Base-by-base conservation (phyloP, 2,888 invertebrate species). In the Nemotelus pantherinus region DNA sequence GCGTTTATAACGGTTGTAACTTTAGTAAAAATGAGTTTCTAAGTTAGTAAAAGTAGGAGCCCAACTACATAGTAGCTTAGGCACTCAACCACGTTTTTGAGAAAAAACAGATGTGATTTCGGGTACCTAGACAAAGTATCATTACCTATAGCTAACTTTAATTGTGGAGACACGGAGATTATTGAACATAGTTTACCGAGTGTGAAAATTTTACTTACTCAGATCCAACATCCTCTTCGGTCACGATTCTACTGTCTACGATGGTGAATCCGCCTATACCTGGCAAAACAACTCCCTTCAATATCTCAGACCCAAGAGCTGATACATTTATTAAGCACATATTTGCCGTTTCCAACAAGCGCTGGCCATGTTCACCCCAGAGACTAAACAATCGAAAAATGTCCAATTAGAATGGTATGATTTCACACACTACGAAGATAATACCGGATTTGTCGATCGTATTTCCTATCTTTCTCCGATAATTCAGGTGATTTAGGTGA, bases 301-400 rank as follows among this genome's bases (percentile, higher is more conserved):
- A 88, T 77, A 95, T 92, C 89, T 99, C 99, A 44, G 98, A 97
- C 10, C 98, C 98, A 67, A 96, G 89, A 4, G 95, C 95, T 60
- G 94, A 95, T 1, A 97, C 98, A 88, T 98, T 97, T 80, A 99
- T 93, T 44, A 99, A 87, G 86, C 98, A 99, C 82, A 99, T 92
- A 85, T 95, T 94, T 25, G 97, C 93, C 80, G 91, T 90, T 89
- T 99, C 98, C 77, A 99, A 89, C 3, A 94, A 90, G 80, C 90
- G 88, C 88, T 99, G 99, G 0, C 99, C 99, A 88, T 98, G 97
- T 85, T 99, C 99, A 80, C 99, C 99, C 99, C 99, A 99, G 83
- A 99, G 90, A 84, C 96, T 95, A 41, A 25, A 25, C 25, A 25
- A 25, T 25, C 25, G 25, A 25, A 25, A 3, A 68, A 68, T 6